phyloP scores from a whole-genome alignment of 1,140 invertebrate genomes.

The Saccostrea cuccullata region DNA sequence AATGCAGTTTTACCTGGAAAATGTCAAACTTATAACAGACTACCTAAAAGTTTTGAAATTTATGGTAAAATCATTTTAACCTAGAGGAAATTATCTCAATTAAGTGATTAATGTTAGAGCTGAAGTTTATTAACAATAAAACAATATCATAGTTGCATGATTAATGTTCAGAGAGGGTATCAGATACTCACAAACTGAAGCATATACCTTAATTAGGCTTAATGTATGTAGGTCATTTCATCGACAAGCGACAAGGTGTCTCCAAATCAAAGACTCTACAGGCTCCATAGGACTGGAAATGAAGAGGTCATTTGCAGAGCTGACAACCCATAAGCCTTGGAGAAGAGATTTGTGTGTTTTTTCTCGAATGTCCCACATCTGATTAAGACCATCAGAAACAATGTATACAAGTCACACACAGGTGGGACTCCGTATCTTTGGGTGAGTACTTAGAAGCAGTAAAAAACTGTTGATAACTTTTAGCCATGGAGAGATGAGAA shows the following conservation, averaged over 20 bases:
- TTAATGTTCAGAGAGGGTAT: too few relatives aligned
- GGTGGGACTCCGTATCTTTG: constrained; percentile 36
- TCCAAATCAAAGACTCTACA: constrained; percentile 41
- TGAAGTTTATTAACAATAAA: too few relatives aligned
- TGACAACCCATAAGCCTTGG: not conserved
- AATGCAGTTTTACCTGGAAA: too few relatives aligned
- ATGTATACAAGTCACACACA: constrained; percentile 26
- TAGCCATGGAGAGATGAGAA: too few relatives aligned
- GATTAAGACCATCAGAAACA: constrained; percentile 50
- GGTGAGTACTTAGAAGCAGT: too few relatives aligned
- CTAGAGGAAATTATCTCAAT: too few relatives aligned
- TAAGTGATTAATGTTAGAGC: too few relatives aligned
- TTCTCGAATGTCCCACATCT: constrained; percentile 49
- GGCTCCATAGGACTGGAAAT: constrained; percentile 36
- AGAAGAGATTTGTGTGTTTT: constrained; percentile 44
- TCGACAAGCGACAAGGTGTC: constrained; percentile 50
- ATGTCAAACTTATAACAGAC: too few relatives aligned
- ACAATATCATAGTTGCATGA: too few relatives aligned
- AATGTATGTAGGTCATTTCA: constrained; percentile 28
- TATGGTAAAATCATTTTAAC: too few relatives aligned
- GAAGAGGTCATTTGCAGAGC: not conserved
- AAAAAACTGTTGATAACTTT: not conserved
- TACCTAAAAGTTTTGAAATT: too few relatives aligned
- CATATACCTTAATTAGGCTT: not conserved
- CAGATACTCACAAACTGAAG: not conserved